phyloP scores from a whole-genome alignment of 2,113 vertebrate genomes.

The Octodon degus region DNA sequence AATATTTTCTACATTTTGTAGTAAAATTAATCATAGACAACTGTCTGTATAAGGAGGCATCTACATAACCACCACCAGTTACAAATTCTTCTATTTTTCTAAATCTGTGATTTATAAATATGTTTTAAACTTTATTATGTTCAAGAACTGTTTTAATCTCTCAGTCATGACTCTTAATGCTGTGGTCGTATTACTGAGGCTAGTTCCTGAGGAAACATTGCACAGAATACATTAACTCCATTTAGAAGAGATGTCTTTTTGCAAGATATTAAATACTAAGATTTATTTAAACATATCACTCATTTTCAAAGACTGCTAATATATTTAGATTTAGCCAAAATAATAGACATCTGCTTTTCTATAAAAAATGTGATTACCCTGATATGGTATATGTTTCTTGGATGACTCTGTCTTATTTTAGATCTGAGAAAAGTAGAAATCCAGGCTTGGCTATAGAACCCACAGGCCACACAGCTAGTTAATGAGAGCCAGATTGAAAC shows the following conservation, averaged over 20 bases:
- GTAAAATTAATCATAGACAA: constrained; percentile 29
- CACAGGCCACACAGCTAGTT: not conserved
- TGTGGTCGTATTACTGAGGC: not conserved
- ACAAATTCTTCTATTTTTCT: not conserved
- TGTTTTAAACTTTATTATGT: constrained; percentile 7
- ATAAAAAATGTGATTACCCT: not conserved
- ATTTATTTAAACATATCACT: not conserved
- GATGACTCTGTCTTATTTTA: not conserved
- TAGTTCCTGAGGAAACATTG: not conserved
- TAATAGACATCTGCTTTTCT: not conserved
- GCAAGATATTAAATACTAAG: not conserved
- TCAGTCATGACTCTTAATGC: not conserved
- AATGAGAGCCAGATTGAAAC: not conserved
- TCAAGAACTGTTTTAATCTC: constrained; percentile 30
- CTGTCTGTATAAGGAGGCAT: not conserved
- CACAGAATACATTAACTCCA: not conserved
- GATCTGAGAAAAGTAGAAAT: not conserved
- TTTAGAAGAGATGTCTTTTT: not conserved
- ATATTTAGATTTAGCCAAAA: not conserved
- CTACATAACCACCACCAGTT: not conserved
- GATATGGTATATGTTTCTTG: not conserved
- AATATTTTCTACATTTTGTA: constrained; percentile 25
- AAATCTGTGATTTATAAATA: not conserved
- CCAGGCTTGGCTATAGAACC: not conserved
- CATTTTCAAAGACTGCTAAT: not conserved